Evolutionary conservation across 2,113 vertebrate species (phyloP).

Genomic region (Scytalopus superciliaris): DNA sequence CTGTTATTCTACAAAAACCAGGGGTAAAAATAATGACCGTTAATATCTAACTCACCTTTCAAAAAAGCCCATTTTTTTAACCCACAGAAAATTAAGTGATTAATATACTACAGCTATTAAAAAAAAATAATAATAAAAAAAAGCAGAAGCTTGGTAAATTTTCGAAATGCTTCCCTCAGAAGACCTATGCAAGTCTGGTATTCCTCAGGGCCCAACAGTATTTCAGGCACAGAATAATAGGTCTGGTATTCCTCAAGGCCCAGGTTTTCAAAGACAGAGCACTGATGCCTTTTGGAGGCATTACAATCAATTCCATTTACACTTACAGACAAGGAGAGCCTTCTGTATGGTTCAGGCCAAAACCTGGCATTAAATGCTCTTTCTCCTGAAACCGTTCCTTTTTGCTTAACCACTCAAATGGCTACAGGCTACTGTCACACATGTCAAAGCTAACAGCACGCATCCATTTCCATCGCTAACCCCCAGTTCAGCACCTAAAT

Average conservation of each 20-base stretch:
- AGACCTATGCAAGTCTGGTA: background rate
- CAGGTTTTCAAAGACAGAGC: background rate
- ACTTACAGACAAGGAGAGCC: background rate
- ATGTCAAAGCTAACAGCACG: background rate
- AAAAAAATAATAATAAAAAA: background rate
- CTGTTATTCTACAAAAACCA: background rate
- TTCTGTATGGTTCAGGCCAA: background rate
- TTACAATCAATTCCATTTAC: background rate
- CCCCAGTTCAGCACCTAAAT: background rate
- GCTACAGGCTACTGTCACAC: conserved; percentile 23
- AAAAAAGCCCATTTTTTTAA: background rate
- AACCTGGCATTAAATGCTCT: background rate
- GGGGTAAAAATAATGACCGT: background rate
- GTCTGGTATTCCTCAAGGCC: conserved; percentile 36
- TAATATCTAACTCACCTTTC: background rate
- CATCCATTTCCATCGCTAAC: background rate
- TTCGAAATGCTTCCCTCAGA: background rate
- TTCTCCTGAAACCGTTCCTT: background rate
- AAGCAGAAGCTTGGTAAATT: background rate
- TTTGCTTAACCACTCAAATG: background rate
- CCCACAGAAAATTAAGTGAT: background rate
- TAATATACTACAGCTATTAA: background rate
- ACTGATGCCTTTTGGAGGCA: background rate
- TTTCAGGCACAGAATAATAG: conserved; percentile 3
- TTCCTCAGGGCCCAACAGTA: background rate